phyloP scores from a whole-genome alignment of 2,888 invertebrate genomes.

The Drosophila mayaguana region DNA sequence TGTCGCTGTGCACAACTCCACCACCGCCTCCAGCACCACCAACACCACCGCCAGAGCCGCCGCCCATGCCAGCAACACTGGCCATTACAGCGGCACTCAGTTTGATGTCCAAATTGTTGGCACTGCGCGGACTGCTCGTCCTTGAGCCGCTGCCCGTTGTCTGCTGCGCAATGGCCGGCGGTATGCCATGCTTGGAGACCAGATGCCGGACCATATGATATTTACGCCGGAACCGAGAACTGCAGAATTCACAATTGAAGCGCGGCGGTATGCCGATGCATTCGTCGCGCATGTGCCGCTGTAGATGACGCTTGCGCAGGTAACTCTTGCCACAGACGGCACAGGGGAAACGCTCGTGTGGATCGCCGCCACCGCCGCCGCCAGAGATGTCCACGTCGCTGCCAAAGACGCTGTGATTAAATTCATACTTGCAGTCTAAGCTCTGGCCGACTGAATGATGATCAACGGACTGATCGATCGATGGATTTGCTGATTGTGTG shows the following conservation, averaged over 20 bases:
- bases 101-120: constrained; percentile 46
- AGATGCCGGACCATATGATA: constrained; percentile 86
- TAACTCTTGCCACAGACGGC: constrained; percentile 87
- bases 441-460: constrained; percentile 10
- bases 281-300: constrained; percentile 87
- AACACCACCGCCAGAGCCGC: constrained; percentile 3
- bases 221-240: constrained; percentile 86
- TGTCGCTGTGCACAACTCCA: constrained; percentile 55
- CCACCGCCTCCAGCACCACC: neutral
- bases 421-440: constrained; percentile 61
- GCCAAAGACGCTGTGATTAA: constrained; percentile 64
- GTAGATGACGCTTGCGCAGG: constrained; percentile 87
- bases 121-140: constrained; percentile 41
- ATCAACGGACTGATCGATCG: constrained; percentile 7
- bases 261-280: constrained; percentile 86
- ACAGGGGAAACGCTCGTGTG: constrained; percentile 86
- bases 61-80: constrained; percentile 2
- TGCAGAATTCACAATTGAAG: constrained; percentile 86
- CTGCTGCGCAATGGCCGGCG: constrained; percentile 77
- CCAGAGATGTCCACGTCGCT: constrained; percentile 39
- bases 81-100: constrained; percentile 8
- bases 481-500: neutral
- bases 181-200: constrained; percentile 85
- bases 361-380: constrained; percentile 24
- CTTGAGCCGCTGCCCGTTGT: constrained; percentile 70